Percentiles rank a stretch among this genome's conserved stretches.
Conservation (phyloP, 1,140 invertebrate species). For the Rhagoletis pomonella region DNA sequence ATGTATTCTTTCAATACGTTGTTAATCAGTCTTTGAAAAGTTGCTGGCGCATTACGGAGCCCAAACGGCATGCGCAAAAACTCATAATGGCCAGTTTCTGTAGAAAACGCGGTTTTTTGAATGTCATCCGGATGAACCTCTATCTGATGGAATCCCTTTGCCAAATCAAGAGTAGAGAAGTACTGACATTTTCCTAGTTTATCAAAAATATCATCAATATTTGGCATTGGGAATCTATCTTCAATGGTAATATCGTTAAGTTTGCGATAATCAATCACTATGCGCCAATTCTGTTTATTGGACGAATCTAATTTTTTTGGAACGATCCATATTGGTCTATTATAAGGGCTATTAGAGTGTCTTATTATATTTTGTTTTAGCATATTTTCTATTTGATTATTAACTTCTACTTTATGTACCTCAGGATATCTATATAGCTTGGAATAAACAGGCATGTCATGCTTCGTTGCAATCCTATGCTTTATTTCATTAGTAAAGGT, state of each 20-base stretch:
- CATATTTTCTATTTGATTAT: neutral
- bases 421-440: conserved; percentile 11
- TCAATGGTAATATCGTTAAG: neutral
- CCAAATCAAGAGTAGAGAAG: neutral
- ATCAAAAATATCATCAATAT: conserved; percentile 12
- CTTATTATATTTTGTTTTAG: neutral
- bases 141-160: neutral
- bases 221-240: conserved; percentile 8
- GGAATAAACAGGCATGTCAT: neutral
- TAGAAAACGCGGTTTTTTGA: conserved; percentile 19
- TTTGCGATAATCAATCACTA: neutral
- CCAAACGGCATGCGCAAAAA: conserved; percentile 20
- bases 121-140: neutral
- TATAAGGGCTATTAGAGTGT: neutral
- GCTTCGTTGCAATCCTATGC: neutral
- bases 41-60: neutral
- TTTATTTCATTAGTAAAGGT: conserved; percentile 11
- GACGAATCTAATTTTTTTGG: neutral
- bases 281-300: neutral
- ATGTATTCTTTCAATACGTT: conserved; percentile 9
- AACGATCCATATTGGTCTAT: conserved; percentile 4
- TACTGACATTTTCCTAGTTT: conserved; percentile 3
- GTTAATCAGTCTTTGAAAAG: neutral
- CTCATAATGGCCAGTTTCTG: conserved; percentile 10
- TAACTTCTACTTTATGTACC: neutral